These are phyloP conservation scores for Bilobella aurantiaca DNA, from an alignment of 1,140 invertebrate genomes.

Conservation along the genomic window DNA sequence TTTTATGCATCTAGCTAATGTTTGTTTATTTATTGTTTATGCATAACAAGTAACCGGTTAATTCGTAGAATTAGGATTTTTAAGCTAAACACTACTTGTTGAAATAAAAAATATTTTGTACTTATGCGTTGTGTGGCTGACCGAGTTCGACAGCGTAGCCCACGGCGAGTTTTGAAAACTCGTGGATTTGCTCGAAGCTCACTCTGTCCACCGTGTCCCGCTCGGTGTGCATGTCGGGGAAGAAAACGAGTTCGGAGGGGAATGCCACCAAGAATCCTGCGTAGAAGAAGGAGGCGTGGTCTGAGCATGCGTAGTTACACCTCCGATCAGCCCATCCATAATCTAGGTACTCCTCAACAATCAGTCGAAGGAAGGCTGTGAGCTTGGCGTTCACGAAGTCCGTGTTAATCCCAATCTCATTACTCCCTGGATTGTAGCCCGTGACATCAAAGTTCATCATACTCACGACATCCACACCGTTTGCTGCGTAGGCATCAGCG, in stretches of 20 bases:
- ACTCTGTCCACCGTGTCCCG: constrained; percentile 4
- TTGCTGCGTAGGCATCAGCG: not conserved
- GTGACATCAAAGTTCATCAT: constrained; percentile 23
- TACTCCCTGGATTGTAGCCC: not conserved
- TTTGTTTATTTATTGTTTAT: too few species aligned
- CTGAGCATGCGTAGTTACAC: constrained; percentile 7
- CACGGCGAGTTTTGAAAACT: not conserved
- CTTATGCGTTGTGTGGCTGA: too few species aligned
- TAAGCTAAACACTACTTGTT: too few species aligned
- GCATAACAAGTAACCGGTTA: too few species aligned
- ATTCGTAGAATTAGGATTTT: too few species aligned
- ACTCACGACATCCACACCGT: not conserved
- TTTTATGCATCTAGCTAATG: too few species aligned
- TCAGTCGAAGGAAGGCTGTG: not conserved
- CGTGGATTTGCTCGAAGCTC: not conserved
- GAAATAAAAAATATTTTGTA: too few species aligned
- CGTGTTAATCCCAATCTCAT: constrained; percentile 4
- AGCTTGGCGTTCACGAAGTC: constrained; percentile 1
- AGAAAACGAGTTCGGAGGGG: not conserved
- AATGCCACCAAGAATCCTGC: not conserved
- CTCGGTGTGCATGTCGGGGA: constrained; percentile 5
- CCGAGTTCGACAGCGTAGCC: not conserved
- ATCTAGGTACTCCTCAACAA: constrained; percentile 2
- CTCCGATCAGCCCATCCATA: not conserved
- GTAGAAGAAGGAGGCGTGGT: not conserved